Evolutionary conservation across 2,113 vertebrate species (phyloP).

Genomic region (Anhinga anhinga): DNA sequence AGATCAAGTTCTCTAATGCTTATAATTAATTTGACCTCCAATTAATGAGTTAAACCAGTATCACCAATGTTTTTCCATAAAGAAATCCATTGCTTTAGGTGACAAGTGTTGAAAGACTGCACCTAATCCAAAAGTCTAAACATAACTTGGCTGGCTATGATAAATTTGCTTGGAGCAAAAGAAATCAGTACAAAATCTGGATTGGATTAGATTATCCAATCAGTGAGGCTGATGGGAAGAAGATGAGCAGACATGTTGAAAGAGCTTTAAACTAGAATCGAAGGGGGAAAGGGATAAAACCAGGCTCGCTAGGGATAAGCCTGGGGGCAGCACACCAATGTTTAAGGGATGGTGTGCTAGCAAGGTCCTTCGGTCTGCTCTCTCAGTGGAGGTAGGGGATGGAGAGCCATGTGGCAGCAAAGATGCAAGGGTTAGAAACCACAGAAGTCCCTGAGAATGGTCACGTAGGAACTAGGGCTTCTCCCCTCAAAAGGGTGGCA

Average conservation of each 20-base stretch:
- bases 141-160: background rate
- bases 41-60: background rate
- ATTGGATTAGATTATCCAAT: background rate
- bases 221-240: background rate
- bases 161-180: background rate
- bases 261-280: background rate
- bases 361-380: background rate
- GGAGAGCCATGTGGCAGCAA: background rate
- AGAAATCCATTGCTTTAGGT: background rate
- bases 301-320: background rate
- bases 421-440: background rate
- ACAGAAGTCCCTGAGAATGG: background rate
- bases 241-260: background rate
- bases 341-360: background rate
- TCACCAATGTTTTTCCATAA: background rate
- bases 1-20: background rate
- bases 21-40: background rate
- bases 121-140: background rate
- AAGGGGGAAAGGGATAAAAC: background rate
- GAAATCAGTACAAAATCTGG: background rate
- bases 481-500: background rate
- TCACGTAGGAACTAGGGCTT: background rate
- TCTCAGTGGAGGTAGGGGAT: background rate
- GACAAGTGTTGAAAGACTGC: background rate
- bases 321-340: background rate